Evolutionary conservation across 2,113 vertebrate genomes (phyloP).

Genomic region (Aspidoscelis tigris): DNA sequence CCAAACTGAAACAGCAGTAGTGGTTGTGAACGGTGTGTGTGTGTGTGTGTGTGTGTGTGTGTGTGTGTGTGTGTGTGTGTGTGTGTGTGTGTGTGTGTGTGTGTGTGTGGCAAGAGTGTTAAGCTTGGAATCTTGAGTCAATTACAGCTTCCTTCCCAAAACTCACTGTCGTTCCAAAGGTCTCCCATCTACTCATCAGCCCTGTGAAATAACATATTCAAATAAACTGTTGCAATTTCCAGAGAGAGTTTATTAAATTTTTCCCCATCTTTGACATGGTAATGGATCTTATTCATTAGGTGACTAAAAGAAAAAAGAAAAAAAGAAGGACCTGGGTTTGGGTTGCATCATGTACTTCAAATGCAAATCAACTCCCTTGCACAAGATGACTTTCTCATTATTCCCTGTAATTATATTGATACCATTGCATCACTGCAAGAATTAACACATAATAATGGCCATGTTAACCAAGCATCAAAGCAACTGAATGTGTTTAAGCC

Average conservation of each 20-base stretch:
- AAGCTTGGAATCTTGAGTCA: background rate
- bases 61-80: rapidly evolving
- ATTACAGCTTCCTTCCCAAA: background rate
- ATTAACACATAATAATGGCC: slow-evolving; percentile 54
- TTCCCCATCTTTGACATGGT: slow-evolving; percentile 26
- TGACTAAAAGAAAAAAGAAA: background rate
- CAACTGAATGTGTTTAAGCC: slow-evolving; percentile 55
- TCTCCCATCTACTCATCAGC: background rate
- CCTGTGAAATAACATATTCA: slow-evolving; percentile 22
- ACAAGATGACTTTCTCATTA: slow-evolving; percentile 58
- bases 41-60: background rate
- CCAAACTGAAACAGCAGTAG: background rate
- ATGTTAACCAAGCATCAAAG: slow-evolving; percentile 46
- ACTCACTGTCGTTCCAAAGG: background rate
- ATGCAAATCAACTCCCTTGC: slow-evolving; percentile 63
- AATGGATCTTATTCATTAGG: slow-evolving; percentile 28
- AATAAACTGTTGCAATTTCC: slow-evolving; percentile 41
- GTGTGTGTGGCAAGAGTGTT: background rate
- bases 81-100: rapidly evolving
- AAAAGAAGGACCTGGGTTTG: slow-evolving; percentile 56
- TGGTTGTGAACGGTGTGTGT: rapidly evolving
- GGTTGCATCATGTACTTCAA: slow-evolving; percentile 53
- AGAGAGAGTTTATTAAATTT: slow-evolving; percentile 18
- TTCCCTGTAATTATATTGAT: slow-evolving; percentile 55
- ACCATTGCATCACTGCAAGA: slow-evolving; percentile 57